Percentiles rank a stretch among this genome's conserved stretches.
Conservation (phyloP, 2,113 vertebrate genomes). For the Poicephalus gulielmi region DNA sequence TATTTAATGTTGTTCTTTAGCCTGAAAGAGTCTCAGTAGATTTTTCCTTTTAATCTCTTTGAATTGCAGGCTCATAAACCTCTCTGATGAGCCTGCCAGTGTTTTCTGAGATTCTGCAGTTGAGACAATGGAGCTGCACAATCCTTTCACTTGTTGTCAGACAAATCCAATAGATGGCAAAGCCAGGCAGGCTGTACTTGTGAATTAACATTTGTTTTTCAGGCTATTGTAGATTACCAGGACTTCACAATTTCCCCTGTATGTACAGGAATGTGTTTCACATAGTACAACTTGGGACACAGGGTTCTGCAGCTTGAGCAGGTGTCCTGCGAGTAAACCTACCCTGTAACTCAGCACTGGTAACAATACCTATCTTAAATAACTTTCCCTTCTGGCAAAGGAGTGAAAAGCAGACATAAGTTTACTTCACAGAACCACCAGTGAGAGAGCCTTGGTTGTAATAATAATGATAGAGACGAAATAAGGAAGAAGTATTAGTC, state of each 20-base stretch:
- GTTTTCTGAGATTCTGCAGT: slow-evolving; percentile 78
- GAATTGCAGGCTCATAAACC: slow-evolving; percentile 82
- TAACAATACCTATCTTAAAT: not conserved
- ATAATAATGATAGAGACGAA: not conserved
- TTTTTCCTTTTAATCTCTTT: slow-evolving; percentile 81
- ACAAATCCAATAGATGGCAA: slow-evolving; percentile 72
- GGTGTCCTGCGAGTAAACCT: fast-evolving
- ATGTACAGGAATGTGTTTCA: not conserved
- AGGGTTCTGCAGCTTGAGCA: not conserved
- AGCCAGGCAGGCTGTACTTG: slow-evolving; percentile 60
- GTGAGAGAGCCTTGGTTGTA: fast-evolving
- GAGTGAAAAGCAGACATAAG: not conserved
- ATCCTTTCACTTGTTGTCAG: slow-evolving; percentile 78
- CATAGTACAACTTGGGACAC: not conserved
- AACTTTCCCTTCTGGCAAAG: not conserved
- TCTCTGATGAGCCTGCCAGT: slow-evolving; percentile 78
- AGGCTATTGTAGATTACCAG: slow-evolving; percentile 33
- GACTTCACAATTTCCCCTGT: not conserved
- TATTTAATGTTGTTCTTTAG: slow-evolving; percentile 83
- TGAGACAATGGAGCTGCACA: slow-evolving; percentile 78
- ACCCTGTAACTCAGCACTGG: fast-evolving
- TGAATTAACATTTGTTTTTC: slow-evolving; percentile 56
- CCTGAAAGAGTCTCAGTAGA: slow-evolving; percentile 79
- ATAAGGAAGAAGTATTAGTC: not conserved
- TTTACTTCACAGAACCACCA: not conserved